phyloP scores from a whole-genome alignment of 2,113 vertebrate species.

The Cyprinodon variegatus region DNA sequence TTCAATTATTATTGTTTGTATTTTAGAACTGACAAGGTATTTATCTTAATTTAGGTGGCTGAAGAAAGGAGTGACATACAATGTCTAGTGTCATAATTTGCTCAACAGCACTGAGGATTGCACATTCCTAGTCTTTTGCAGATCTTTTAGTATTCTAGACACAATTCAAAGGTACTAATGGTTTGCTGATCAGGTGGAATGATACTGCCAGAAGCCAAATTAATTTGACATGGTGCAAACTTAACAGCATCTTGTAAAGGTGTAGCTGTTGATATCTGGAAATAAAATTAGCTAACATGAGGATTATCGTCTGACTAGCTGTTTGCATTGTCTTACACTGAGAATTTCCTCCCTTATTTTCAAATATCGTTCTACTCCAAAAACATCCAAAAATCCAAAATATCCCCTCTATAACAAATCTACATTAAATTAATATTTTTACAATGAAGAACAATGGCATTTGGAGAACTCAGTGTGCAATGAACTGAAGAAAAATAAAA shows the following conservation, averaged over 20 bases:
- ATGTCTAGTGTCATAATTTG: too few relatives aligned
- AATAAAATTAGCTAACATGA: neutral
- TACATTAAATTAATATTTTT: slow-evolving; percentile 9
- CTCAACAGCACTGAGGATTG: too few relatives aligned
- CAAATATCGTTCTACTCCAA: neutral
- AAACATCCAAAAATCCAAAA: neutral
- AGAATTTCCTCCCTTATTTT: neutral
- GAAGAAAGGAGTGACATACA: neutral
- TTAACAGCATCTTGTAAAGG: neutral
- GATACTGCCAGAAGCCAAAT: too few relatives aligned
- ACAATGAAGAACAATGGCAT: slow-evolving; percentile 5
- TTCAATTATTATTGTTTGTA: neutral
- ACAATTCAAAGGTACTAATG: neutral
- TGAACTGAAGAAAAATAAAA: neutral
- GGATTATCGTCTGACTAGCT: neutral
- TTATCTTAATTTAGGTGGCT: neutral
- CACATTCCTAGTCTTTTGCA: neutral
- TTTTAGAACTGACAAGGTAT: neutral
- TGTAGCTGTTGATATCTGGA: neutral
- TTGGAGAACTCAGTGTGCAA: neutral
- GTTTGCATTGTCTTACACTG: neutral
- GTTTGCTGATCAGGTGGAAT: too few relatives aligned
- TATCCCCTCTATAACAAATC: slow-evolving; percentile 4
- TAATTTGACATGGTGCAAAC: neutral
- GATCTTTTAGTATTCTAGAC: neutral